A percentile compares a stretch with the other conserved stretches of the same genome.
These are phyloP conservation scores for Hippocampus zosterae DNA, from an alignment of 2,113 vertebrate genomes.

Conservation along the genomic window DNA sequence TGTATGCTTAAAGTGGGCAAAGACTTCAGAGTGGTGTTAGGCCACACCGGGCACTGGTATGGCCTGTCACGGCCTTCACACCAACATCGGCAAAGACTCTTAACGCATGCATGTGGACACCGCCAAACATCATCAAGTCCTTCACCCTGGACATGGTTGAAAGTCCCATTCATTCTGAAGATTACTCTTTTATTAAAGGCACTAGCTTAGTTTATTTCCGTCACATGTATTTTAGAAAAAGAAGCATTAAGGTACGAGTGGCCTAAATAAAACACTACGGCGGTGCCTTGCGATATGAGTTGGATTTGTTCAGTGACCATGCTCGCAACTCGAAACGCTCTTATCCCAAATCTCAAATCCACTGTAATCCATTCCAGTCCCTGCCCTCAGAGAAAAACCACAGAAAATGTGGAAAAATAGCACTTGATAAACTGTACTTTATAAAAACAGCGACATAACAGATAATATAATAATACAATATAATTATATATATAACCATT, in stretches of 20 bases:
- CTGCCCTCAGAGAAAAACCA: too few relatives aligned
- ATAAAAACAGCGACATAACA: too few relatives aligned
- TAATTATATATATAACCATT: too few relatives aligned
- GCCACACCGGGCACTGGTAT: slow-evolving; percentile 67
- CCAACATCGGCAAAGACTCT: slow-evolving; percentile 53
- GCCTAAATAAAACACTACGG: not conserved
- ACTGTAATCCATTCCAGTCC: too few relatives aligned
- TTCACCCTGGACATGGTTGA: slow-evolving; percentile 68
- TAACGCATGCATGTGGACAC: slow-evolving; percentile 38
- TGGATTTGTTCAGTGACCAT: too few relatives aligned
- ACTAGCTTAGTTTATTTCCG: slow-evolving; percentile 47
- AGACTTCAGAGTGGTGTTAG: slow-evolving; percentile 71
- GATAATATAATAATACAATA: too few relatives aligned
- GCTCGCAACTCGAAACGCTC: too few relatives aligned
- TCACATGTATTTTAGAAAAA: slow-evolving; percentile 5
- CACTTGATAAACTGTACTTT: too few relatives aligned
- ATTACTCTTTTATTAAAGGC: slow-evolving; percentile 52
- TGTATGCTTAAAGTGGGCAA: slow-evolving; percentile 77
- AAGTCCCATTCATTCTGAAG: slow-evolving; percentile 58
- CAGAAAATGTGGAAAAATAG: too few relatives aligned
- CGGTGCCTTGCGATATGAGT: too few relatives aligned
- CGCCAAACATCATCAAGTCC: slow-evolving; percentile 66
- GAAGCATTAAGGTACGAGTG: slow-evolving; percentile 8
- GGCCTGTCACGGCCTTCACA: slow-evolving; percentile 64
- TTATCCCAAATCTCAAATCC: too few relatives aligned